Evolutionary conservation across 2,888 invertebrate genomes (phyloP).

Genomic region (Dicycla oo): DNA sequence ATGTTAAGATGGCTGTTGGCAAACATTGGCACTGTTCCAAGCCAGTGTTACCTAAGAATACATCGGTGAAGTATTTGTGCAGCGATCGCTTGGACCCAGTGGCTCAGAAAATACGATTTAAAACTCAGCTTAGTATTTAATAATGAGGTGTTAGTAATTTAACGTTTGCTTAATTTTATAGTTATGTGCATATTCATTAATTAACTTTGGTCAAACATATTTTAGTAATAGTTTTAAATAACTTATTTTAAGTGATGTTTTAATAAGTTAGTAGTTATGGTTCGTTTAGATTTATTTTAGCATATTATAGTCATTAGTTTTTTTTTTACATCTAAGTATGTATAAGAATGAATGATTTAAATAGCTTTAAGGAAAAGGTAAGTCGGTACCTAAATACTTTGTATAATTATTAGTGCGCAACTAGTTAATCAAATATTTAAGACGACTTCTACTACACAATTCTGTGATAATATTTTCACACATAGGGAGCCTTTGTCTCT

Average conservation of each 20-base stretch:
- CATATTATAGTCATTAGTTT: not conserved
- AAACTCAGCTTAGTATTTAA: slow-evolving; percentile 53
- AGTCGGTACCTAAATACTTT: not conserved
- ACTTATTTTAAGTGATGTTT: slow-evolving; percentile 5
- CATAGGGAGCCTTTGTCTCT: slow-evolving; percentile 15
- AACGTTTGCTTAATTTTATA: not conserved
- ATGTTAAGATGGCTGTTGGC: slow-evolving; percentile 81
- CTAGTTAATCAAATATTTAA: slow-evolving; percentile 5
- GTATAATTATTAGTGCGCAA: not conserved
- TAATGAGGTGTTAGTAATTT: slow-evolving; percentile 11
- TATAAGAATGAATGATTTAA: not conserved
- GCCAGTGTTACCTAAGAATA: slow-evolving; percentile 70
- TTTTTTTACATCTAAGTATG: not conserved
- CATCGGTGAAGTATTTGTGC: slow-evolving; percentile 59
- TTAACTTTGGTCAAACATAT: not conserved
- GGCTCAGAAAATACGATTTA: slow-evolving; percentile 61
- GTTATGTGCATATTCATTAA: not conserved
- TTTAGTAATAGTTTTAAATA: not conserved
- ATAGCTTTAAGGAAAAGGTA: not conserved
- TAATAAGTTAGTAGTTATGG: not conserved
- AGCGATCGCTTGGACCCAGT: slow-evolving; percentile 61
- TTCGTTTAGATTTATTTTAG: not conserved
- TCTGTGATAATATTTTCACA: not conserved
- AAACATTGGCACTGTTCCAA: slow-evolving; percentile 82
- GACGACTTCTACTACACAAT: not conserved